phyloP scores from a whole-genome alignment of 1,140 invertebrate genomes.

The Bicyclus anynana region DNA sequence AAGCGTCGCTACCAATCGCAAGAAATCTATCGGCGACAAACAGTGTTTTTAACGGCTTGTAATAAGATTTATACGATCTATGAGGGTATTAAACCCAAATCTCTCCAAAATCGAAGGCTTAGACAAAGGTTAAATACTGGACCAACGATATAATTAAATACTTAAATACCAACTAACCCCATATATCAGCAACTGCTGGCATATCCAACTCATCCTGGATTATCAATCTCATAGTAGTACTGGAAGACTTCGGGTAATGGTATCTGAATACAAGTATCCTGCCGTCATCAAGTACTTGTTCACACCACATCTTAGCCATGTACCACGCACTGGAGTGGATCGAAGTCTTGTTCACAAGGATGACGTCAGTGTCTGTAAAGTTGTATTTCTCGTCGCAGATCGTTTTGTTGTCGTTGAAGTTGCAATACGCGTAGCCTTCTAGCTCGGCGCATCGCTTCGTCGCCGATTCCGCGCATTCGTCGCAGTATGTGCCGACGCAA shows the following conservation, averaged over 20 bases:
- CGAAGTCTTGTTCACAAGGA: slow-evolving; percentile 40
- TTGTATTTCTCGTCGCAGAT: slow-evolving; percentile 78
- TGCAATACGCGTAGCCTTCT: slow-evolving; percentile 84
- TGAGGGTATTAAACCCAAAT: too few relatives aligned
- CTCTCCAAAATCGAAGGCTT: too few relatives aligned
- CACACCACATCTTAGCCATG: slow-evolving; percentile 42
- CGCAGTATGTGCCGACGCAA: slow-evolving; percentile 83
- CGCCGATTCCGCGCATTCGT: slow-evolving; percentile 78
- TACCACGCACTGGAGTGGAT: slow-evolving; percentile 26
- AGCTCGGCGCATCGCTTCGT: slow-evolving; percentile 83
- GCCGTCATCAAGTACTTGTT: slow-evolving; percentile 35
- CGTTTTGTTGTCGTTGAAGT: slow-evolving; percentile 71
- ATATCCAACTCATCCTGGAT: slow-evolving; percentile 51
- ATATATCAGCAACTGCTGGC: slow-evolving; percentile 38
- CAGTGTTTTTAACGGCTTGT: too few relatives aligned
- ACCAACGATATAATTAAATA: too few relatives aligned
- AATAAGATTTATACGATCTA: too few relatives aligned
- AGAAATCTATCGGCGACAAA: too few relatives aligned
- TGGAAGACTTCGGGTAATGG: slow-evolving; percentile 23
- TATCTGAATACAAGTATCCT: slow-evolving; percentile 44
- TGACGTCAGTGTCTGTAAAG: slow-evolving; percentile 57
- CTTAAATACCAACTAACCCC: slow-evolving; percentile 34
- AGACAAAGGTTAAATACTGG: too few relatives aligned
- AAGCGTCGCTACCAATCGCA: too few relatives aligned
- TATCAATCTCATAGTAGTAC: slow-evolving; percentile 23